A percentile compares a stretch with the other conserved stretches of the same genome.
These are phyloP conservation scores for Columba guinea DNA, from an alignment of 2,797 vertebrate species.

Conservation along the genomic window DNA sequence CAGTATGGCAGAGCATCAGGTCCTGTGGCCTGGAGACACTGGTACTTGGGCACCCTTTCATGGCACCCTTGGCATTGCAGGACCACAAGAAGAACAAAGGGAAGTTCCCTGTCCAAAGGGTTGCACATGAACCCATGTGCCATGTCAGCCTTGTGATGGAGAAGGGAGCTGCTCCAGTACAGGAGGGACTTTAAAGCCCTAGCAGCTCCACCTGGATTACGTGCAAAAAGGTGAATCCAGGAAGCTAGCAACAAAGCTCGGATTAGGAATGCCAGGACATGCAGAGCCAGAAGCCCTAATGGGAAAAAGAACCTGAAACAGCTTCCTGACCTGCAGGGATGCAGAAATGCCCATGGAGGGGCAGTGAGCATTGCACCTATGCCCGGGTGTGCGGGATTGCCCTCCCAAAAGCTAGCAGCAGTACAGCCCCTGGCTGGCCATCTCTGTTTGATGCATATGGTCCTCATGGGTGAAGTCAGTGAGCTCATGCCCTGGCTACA, in stretches of 20 bases:
- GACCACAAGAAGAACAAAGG: background rate
- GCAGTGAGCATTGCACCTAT: background rate
- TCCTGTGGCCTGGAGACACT: background rate
- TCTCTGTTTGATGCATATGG: background rate
- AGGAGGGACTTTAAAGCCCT: background rate
- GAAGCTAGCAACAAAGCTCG: background rate
- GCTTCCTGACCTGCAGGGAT: background rate
- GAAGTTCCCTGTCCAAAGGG: background rate
- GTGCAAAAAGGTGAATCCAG: background rate
- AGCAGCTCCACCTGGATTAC: background rate
- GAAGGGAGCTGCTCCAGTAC: background rate
- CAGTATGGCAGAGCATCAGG: background rate
- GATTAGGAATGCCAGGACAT: background rate
- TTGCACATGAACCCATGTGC: background rate
- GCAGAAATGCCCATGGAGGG: background rate
- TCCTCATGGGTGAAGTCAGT: background rate
- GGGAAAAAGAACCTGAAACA: background rate
- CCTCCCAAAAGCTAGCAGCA: background rate
- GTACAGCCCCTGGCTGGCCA: background rate
- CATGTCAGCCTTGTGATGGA: background rate
- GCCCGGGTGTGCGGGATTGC: background rate
- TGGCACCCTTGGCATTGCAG: background rate
- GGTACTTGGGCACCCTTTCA: background rate
- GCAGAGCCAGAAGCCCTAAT: background rate
- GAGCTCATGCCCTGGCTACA: background rate